These are phyloP conservation scores for Lethenteron camtschaticum DNA, from an alignment of 2,113 vertebrate species.

Conservation along the genomic window DNA sequence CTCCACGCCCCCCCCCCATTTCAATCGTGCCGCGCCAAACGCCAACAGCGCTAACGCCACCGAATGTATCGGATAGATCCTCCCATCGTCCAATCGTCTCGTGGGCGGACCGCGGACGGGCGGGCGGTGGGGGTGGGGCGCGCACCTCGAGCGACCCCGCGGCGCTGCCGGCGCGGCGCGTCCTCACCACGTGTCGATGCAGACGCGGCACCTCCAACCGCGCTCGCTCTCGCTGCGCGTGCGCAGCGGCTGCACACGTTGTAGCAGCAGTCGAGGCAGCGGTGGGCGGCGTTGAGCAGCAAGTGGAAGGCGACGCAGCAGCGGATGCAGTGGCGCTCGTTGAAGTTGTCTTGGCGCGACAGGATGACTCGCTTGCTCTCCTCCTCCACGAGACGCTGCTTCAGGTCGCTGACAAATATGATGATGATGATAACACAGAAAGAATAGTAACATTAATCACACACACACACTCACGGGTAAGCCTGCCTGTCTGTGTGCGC, in stretches of 20 bases:
- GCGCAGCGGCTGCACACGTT: conserved; percentile 82
- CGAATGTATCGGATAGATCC: too few relatives aligned
- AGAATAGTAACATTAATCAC: too few relatives aligned
- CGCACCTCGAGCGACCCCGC: too few relatives aligned
- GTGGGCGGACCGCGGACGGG: too few relatives aligned
- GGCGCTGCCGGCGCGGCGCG: too few relatives aligned
- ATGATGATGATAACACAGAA: not conserved
- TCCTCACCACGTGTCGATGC: conserved; percentile 13
- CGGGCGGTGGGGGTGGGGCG: too few relatives aligned
- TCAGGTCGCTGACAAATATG: conserved; percentile 47
- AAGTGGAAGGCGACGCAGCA: conserved; percentile 85
- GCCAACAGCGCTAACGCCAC: too few relatives aligned
- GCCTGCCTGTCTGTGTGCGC: too few relatives aligned
- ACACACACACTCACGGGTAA: too few relatives aligned
- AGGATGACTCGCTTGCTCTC: conserved; percentile 73
- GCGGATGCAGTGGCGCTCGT: conserved; percentile 84
- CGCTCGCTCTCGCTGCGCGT: conserved; percentile 54
- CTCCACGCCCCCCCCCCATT: too few relatives aligned
- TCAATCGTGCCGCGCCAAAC: too few relatives aligned
- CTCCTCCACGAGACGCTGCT: conserved; percentile 76
- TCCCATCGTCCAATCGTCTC: too few relatives aligned
- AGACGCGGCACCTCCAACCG: conserved; percentile 57
- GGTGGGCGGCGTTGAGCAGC: conserved; percentile 64
- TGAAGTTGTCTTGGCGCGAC: conserved; percentile 66
- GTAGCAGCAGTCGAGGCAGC: conserved; percentile 67